Percentiles rank a stretch among this genome's conserved stretches.
Evolutionary conservation across 2,888 invertebrate species (phyloP).

Genomic region (Unio delphinus): DNA sequence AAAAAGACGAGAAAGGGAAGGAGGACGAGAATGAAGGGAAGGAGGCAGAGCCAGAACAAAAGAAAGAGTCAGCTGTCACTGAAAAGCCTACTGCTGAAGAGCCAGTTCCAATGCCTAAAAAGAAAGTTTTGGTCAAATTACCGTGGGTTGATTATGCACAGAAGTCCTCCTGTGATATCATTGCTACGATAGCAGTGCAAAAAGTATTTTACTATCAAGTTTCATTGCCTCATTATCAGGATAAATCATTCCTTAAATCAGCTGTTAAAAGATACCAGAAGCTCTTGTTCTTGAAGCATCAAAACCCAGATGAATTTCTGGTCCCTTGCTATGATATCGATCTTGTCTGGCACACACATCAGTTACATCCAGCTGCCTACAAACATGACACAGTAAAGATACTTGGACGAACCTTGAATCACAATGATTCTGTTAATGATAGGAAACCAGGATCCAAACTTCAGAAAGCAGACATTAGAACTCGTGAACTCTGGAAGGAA

Average conservation of each 20-base stretch:
- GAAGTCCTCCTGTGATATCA: constrained; percentile 69
- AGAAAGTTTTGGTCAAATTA: constrained; percentile 3
- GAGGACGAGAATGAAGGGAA: constrained; percentile 1
- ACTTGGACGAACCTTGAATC: constrained; percentile 70
- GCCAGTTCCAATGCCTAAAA: constrained; percentile 14
- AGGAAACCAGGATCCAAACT: constrained; percentile 71
- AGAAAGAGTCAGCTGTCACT: constrained; percentile 15
- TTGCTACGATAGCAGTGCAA: constrained; percentile 71
- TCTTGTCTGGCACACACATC: constrained; percentile 74
- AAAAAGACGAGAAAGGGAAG: constrained; percentile 2
- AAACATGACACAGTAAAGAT: constrained; percentile 62
- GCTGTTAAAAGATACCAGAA: constrained; percentile 71
- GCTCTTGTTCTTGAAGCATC: constrained; percentile 71
- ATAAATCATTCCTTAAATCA: constrained; percentile 70
- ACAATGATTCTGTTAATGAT: constrained; percentile 73
- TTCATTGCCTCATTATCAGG: constrained; percentile 73
- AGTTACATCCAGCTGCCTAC: constrained; percentile 69
- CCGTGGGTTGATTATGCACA: constrained; percentile 35
- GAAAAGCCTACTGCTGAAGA: constrained; percentile 33
- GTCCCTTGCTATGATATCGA: constrained; percentile 75
- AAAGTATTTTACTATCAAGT: constrained; percentile 73
- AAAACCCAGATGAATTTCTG: constrained; percentile 71
- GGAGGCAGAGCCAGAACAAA: constrained; percentile 2
- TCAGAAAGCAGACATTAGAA: constrained; percentile 69
- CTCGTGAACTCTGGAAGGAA: constrained; percentile 72